These are phyloP conservation scores for Acleris emargana DNA, from an alignment of 2,888 invertebrate species.

Conservation along the genomic window DNA sequence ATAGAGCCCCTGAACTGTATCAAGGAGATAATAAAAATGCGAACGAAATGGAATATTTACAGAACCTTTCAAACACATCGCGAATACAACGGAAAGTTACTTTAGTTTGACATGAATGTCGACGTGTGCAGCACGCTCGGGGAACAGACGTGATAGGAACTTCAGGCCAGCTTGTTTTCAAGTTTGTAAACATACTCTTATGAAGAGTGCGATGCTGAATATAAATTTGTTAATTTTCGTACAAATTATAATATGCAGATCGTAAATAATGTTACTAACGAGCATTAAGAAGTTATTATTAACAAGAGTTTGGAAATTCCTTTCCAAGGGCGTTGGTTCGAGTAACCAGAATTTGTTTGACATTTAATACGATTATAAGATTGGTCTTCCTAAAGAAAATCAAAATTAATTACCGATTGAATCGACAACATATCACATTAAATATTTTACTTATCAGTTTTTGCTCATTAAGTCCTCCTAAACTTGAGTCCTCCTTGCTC, in stretches of 20 bases:
- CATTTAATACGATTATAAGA: too few relatives aligned
- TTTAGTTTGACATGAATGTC: slow-evolving; percentile 11
- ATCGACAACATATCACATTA: too few relatives aligned
- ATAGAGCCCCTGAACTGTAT: too few relatives aligned
- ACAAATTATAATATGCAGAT: background rate
- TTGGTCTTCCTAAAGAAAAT: too few relatives aligned
- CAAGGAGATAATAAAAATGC: too few relatives aligned
- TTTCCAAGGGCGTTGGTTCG: too few relatives aligned
- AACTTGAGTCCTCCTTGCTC: too few relatives aligned
- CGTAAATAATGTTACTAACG: background rate
- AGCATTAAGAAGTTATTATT: slow-evolving; percentile 3
- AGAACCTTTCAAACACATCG: slow-evolving; percentile 5
- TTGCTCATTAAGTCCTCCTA: too few relatives aligned
- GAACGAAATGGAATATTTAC: background rate
- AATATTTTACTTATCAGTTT: too few relatives aligned
- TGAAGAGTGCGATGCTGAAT: slow-evolving; percentile 4
- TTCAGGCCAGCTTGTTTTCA: slow-evolving; percentile 5
- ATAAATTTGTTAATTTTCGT: background rate
- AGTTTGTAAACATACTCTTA: slow-evolving; percentile 14
- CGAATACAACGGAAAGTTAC: slow-evolving; percentile 13
- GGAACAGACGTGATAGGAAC: slow-evolving; percentile 11
- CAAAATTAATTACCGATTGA: too few relatives aligned
- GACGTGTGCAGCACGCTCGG: slow-evolving; percentile 8
- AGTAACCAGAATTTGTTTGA: too few relatives aligned
- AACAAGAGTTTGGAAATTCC: background rate